Evolutionary conservation across 2,113 vertebrate genomes (phyloP).

Genomic region (Natator depressus): DNA sequence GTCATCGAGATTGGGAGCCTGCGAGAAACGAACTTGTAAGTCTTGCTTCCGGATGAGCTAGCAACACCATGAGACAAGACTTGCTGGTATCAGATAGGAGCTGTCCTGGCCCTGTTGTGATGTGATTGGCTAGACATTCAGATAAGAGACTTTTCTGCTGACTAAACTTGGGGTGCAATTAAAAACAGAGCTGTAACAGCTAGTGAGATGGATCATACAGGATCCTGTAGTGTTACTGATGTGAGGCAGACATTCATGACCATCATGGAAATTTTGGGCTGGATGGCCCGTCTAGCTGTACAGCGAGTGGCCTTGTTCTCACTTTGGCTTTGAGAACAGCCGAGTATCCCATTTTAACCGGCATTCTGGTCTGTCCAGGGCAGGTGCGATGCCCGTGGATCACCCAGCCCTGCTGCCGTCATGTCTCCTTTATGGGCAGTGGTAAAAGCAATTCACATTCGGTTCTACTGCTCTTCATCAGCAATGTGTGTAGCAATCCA

Average conservation of each 20-base stretch:
- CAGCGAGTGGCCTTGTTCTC: not conserved
- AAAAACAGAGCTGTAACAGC: not conserved
- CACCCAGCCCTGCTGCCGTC: not conserved
- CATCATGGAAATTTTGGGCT: not conserved
- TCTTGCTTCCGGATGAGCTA: not conserved
- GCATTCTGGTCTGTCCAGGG: not conserved
- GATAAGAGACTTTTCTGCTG: constrained; percentile 20
- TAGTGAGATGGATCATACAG: not conserved
- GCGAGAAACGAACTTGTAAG: not conserved
- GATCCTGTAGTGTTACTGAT: constrained; percentile 1
- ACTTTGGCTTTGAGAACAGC: not conserved
- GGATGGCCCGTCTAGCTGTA: not conserved
- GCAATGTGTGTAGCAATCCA: not conserved
- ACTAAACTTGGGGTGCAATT: not conserved
- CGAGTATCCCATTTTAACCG: not conserved
- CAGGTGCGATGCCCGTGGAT: not conserved
- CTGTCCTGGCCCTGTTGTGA: not conserved
- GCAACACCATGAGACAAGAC: not conserved
- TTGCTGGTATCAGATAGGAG: not conserved
- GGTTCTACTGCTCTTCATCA: not conserved
- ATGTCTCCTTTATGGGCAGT: not conserved
- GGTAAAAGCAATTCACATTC: not conserved
- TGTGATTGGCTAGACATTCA: not conserved
- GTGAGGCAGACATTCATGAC: not conserved
- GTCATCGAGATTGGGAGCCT: not conserved